phyloP scores from a whole-genome alignment of 2,113 vertebrate species.

The Suncus etruscus region DNA sequence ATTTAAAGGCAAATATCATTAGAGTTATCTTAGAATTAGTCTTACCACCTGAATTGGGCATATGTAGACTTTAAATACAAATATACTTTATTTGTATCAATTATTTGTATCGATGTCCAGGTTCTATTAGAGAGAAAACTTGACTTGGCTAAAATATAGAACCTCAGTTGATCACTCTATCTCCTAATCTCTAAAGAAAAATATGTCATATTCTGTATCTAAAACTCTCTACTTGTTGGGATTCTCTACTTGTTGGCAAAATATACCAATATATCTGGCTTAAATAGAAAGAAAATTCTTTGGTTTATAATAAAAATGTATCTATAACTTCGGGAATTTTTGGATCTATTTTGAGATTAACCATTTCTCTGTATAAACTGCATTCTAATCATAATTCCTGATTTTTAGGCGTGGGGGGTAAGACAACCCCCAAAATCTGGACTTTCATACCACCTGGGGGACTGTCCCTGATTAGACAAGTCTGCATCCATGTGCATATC shows the following conservation, averaged over 20 bases:
- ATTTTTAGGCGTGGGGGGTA: too few species aligned
- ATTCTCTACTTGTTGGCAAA: background rate
- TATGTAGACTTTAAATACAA: background rate
- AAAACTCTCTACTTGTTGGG: slow-evolving; percentile 23
- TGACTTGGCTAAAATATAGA: background rate
- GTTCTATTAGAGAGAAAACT: background rate
- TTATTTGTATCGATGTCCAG: background rate
- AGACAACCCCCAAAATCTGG: background rate
- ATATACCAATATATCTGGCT: background rate
- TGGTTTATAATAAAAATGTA: background rate
- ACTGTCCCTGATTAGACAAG: background rate
- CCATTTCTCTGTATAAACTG: background rate
- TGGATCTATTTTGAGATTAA: background rate
- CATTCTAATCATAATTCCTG: background rate
- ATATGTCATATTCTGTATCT: background rate
- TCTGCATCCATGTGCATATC: background rate
- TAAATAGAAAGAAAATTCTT: background rate
- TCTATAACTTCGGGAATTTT: background rate
- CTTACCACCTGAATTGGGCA: background rate
- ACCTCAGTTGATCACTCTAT: slow-evolving; percentile 27
- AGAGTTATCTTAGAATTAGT: background rate
- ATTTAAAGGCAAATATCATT: background rate
- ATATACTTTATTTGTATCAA: background rate
- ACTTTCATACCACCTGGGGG: background rate
- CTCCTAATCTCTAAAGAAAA: slow-evolving; percentile 28